phyloP scores from a whole-genome alignment of 2,888 invertebrate genomes.

The Patella ulyssiponensis region DNA sequence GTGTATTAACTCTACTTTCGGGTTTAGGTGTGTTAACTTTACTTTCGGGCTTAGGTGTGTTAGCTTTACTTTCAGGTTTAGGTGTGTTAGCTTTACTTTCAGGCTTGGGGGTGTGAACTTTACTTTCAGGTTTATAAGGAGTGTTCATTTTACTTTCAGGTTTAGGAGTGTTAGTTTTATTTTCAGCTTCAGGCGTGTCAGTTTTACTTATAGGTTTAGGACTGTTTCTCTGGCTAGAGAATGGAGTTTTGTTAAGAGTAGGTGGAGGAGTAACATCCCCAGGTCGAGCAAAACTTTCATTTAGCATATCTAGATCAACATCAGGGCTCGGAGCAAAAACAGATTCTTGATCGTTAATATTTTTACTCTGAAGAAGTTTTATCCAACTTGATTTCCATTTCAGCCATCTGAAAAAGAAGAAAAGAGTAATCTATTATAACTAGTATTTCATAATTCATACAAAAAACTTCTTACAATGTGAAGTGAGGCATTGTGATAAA shows the following conservation, averaged over 20 bases:
- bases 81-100: background rate
- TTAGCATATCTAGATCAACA: background rate
- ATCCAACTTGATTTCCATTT: conserved; percentile 48
- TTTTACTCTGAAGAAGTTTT: background rate
- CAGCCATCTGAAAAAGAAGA: conserved; percentile 53
- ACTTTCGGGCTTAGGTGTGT: background rate
- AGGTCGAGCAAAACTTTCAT: background rate
- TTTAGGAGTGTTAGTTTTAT: background rate
- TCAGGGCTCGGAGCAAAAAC: background rate
- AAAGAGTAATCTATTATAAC: too few relatives aligned
- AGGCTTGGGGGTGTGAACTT: background rate
- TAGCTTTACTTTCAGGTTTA: background rate
- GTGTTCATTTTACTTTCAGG: background rate
- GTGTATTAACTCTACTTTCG: background rate
- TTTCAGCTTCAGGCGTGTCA: background rate
- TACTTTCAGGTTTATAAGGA: background rate
- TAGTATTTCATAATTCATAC: too few relatives aligned
- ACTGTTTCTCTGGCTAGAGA: background rate
- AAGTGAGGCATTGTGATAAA: too few relatives aligned
- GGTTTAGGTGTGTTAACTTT: background rate
- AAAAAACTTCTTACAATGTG: too few relatives aligned
- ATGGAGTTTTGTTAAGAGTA: background rate
- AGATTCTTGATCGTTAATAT: background rate
- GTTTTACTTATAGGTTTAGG: background rate
- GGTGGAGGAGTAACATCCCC: background rate